These are phyloP conservation scores for Picathartes gymnocephalus DNA, from an alignment of 2,113 vertebrate species.

Conservation along the genomic window DNA sequence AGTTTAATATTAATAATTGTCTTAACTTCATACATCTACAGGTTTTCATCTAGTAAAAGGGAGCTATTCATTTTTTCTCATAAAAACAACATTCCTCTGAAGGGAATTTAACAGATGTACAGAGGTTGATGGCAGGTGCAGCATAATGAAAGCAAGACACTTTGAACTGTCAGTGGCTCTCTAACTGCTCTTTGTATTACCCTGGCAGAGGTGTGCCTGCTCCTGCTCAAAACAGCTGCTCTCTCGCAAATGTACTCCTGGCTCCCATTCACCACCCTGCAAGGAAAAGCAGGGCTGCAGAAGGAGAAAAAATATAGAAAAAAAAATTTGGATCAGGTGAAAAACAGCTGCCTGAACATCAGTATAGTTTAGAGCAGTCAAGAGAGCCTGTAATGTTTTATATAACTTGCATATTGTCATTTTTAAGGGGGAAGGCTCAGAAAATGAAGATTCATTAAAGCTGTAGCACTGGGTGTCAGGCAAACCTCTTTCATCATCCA, in stretches of 20 bases:
- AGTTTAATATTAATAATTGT: slow-evolving; percentile 68
- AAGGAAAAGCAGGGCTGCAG: slow-evolving; percentile 16
- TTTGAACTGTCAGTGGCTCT: slow-evolving; percentile 70
- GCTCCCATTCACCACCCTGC: slow-evolving; percentile 46
- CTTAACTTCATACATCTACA: slow-evolving; percentile 49
- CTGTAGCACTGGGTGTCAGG: background rate
- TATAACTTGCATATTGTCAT: slow-evolving; percentile 22
- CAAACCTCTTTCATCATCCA: slow-evolving; percentile 14
- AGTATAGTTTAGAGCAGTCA: background rate
- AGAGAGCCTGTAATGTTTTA: slow-evolving; percentile 25
- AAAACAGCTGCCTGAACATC: slow-evolving; percentile 39
- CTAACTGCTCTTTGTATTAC: slow-evolving; percentile 55
- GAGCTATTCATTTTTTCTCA: slow-evolving; percentile 56
- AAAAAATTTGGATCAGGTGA: slow-evolving; percentile 9
- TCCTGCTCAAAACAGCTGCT: slow-evolving; percentile 68
- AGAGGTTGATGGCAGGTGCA: slow-evolving; percentile 61
- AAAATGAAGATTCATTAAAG: slow-evolving; percentile 59
- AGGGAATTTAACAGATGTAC: slow-evolving; percentile 69
- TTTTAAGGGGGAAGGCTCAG: slow-evolving; percentile 10
- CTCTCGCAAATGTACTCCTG: slow-evolving; percentile 61
- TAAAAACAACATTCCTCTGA: slow-evolving; percentile 65
- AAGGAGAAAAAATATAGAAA: background rate
- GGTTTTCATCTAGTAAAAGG: slow-evolving; percentile 52
- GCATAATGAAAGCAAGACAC: slow-evolving; percentile 67
- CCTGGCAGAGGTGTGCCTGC: slow-evolving; percentile 57